These are phyloP conservation scores for Liasis olivaceus DNA, from an alignment of 2,797 vertebrate genomes.

Conservation along the genomic window DNA sequence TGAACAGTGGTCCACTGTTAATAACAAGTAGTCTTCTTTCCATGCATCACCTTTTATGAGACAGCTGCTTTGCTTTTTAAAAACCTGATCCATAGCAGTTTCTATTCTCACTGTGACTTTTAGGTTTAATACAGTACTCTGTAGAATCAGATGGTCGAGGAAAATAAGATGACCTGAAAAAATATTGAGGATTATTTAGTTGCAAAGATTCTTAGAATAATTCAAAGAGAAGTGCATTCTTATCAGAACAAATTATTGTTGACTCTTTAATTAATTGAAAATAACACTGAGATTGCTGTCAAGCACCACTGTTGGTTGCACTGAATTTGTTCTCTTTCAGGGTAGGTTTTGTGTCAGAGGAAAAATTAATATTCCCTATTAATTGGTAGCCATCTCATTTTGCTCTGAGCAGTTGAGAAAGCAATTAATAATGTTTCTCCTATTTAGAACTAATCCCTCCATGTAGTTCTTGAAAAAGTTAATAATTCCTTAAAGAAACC, in stretches of 20 bases:
- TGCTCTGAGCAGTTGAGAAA: background rate
- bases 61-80: conserved; percentile 35
- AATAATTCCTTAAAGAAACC: background rate
- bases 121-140: conserved; percentile 28
- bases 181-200: conserved; percentile 21
- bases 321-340: background rate
- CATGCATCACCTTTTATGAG: conserved; percentile 26
- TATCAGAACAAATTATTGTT: conserved; percentile 39
- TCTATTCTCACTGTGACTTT: conserved; percentile 37
- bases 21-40: conserved; percentile 33
- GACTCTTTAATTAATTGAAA: conserved; percentile 44
- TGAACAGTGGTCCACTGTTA: conserved; percentile 17
- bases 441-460: background rate
- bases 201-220: conserved; percentile 29
- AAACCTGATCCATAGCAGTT: background rate
- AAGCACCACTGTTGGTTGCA: background rate
- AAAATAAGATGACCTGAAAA: background rate
- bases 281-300: conserved; percentile 31
- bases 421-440: background rate
- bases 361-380: background rate
- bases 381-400: background rate
- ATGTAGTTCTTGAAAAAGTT: background rate
- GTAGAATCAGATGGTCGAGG: conserved; percentile 31
- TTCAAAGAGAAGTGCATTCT: conserved; percentile 32
- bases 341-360: background rate